Evolutionary conservation across 2,888 invertebrate genomes (phyloP), one percentile per base, ranked within the genome.

Genomic region (Mellilla xanthometata): DNA sequence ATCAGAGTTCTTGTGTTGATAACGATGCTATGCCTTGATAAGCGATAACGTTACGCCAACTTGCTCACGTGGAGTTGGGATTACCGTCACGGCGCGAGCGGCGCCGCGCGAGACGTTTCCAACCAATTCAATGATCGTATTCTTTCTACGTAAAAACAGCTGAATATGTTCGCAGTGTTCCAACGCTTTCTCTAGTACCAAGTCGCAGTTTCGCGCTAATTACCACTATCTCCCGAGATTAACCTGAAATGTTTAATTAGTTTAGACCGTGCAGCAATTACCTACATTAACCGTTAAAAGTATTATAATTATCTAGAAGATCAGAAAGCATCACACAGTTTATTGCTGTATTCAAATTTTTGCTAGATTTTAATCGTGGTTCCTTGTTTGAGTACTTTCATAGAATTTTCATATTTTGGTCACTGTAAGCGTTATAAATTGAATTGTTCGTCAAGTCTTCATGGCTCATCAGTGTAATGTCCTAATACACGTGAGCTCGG

Each of bases 131-230:
- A 49, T 47, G 40, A 57, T 49, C 42, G 32, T 50, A 55, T 57
- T 59, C 54, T 49, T 55, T 52, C 49, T 42, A 24, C 43, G 50
- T 39, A 50, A 47, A 48, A 52, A 53, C 51, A 44, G 42, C 57
- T 65, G 64, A 62, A 65, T 43, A 48, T 60, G 65, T 70, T 68
- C 68, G 58, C 61, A 67, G 60, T 62, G 56, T 67, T 59, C 54
- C 62, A 44, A 62, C 65, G 72, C 81, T 81, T 80, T 81, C 81
- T 77, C 79, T 73, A 50, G 41, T 55, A 68, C 74, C 75, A 77
- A 67, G 70, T 63, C 58, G 67, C 76, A 67, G 67, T 71, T 74
- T 73, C 68, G 67, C 71, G 64, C 71, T 75, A 72, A 76, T 76
- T 79, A 62, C 69, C 51, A 45, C 62, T 55, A 69, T 64, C 68